A percentile compares a stretch with the other conserved stretches of the same genome.
These are phyloP conservation scores for Anguilla rostrata DNA, from an alignment of 2,113 vertebrate genomes.

Conservation along the genomic window DNA sequence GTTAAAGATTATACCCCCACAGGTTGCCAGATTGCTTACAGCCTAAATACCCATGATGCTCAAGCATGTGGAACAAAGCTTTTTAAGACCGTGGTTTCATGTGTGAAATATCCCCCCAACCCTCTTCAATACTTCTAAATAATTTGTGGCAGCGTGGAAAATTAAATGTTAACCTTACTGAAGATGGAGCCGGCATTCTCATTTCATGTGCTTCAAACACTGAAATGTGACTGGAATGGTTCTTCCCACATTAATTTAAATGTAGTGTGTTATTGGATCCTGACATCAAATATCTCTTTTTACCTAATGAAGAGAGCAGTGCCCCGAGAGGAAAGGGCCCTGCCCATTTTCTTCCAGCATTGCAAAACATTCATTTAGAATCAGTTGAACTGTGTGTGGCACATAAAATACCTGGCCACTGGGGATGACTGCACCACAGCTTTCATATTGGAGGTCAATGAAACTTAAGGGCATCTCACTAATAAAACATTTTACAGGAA, in stretches of 20 bases:
- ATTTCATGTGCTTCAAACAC: neutral
- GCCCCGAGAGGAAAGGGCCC: conserved; percentile 12
- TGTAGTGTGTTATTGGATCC: neutral
- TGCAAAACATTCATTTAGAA: conserved; percentile 40
- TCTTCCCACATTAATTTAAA: neutral
- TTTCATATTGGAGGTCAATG: conserved; percentile 20
- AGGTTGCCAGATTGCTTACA: conserved; percentile 36
- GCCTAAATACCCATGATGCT: conserved; percentile 38
- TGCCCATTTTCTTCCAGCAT: conserved; percentile 27
- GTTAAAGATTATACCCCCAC: conserved; percentile 49
- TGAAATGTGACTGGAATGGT: neutral
- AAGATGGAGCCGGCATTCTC: neutral
- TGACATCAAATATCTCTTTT: neutral
- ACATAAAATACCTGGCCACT: conserved; percentile 30
- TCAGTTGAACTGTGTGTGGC: neutral
- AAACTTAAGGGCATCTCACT: conserved; percentile 12
- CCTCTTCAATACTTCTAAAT: conserved; percentile 31
- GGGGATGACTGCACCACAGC: conserved; percentile 19
- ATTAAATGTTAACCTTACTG: conserved; percentile 18
- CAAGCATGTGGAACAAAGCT: conserved; percentile 34
- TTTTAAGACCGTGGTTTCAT: conserved; percentile 45
- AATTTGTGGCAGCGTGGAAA: conserved; percentile 14
- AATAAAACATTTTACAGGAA: neutral
- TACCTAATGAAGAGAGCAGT: neutral
- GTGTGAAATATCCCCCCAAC: conserved; percentile 38